A percentile compares a stretch with the other conserved stretches of the same genome.
These are phyloP conservation scores for Pseudomugil tenellus DNA, from an alignment of 2,797 vertebrate species.

Conservation along the genomic window DNA sequence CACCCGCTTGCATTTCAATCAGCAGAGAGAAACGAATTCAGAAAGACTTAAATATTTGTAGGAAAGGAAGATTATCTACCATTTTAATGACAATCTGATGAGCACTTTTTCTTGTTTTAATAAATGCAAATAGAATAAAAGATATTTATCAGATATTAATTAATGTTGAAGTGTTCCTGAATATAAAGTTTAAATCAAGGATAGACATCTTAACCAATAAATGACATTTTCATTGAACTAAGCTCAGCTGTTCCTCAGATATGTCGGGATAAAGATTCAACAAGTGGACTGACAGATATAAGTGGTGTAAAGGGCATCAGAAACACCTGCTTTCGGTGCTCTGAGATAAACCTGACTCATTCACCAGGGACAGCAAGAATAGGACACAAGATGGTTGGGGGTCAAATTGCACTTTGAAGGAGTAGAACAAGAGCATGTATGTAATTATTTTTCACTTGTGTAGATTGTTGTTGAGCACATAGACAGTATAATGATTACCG, in stretches of 20 bases:
- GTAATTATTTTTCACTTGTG: constrained; percentile 24
- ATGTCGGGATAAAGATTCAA: constrained; percentile 16
- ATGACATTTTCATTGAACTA: too few species aligned
- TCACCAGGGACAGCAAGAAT: constrained; percentile 32
- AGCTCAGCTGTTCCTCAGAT: neutral
- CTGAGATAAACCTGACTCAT: constrained; percentile 14
- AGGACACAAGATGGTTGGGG: constrained; percentile 56
- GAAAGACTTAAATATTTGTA: neutral
- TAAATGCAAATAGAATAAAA: neutral
- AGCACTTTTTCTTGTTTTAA: constrained; percentile 2
- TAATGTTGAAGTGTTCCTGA: neutral
- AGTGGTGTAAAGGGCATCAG: constrained; percentile 41
- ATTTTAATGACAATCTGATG: neutral
- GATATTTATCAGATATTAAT: neutral
- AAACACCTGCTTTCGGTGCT: constrained; percentile 45
- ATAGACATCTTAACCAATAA: neutral
- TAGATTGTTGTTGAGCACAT: neutral
- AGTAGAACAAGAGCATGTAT: constrained; percentile 29
- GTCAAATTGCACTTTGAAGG: constrained; percentile 46
- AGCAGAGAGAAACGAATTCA: neutral
- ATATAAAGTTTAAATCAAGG: neutral
- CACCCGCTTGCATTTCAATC: constrained; percentile 13
- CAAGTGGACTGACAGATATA: constrained; percentile 23
- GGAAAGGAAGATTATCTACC: neutral
- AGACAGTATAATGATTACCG: neutral